Evolutionary conservation across 2,888 invertebrate species (phyloP), one percentile per base, ranked within the genome.

Genomic region (Hetaerina titia): DNA sequence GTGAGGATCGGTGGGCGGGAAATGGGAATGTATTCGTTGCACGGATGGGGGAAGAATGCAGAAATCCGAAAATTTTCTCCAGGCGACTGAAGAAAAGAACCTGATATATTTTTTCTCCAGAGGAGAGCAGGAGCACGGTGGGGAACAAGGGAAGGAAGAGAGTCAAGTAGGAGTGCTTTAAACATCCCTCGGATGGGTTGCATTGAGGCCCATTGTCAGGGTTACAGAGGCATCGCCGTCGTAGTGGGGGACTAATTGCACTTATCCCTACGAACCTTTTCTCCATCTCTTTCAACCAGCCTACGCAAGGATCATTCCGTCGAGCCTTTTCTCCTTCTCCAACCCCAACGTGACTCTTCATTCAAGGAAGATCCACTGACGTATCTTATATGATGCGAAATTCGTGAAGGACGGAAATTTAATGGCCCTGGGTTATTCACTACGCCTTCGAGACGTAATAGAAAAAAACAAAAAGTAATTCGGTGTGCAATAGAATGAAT

Each of bases 1-100:
- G 13, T 81, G 31, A n/a, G n/a, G n/a, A 69, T n/a, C 5, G 22
- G n/a, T 45, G 69, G 69, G 22, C 8, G 74, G 31, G 81, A 31
- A 22, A n/a, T 22, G 11, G 11, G 31, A 13, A 25, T 31, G 81
- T 25, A 31, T 81, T 81, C 81, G 81, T 81, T 8, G 8, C 69
- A 13, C 31, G 25, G 81, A 81, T 69, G 69, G 7, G 9, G 69
- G 22, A 81, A 31, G 15, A 31, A 81, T 81, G 81, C 81, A 81
- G 81, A 81, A 81, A 81, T 13, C 31, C 81, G 81, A 81, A 81
- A 81, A 31, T 81, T 81, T 31, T 81, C 81, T 81, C 81, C 11
- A 25, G 81, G 11, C 31, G 25, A 17, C 60, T 60, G 17, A 11
- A 81, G 13, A n/a, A 13, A 22, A 81, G 81, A 31, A 81, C 31